A percentile compares a stretch with the other conserved stretches of the same genome.
These are phyloP conservation scores for Apostichopus californicus DNA, from an alignment of 35 echinoderm and acorn worm genomes.

Conservation along the genomic window DNA sequence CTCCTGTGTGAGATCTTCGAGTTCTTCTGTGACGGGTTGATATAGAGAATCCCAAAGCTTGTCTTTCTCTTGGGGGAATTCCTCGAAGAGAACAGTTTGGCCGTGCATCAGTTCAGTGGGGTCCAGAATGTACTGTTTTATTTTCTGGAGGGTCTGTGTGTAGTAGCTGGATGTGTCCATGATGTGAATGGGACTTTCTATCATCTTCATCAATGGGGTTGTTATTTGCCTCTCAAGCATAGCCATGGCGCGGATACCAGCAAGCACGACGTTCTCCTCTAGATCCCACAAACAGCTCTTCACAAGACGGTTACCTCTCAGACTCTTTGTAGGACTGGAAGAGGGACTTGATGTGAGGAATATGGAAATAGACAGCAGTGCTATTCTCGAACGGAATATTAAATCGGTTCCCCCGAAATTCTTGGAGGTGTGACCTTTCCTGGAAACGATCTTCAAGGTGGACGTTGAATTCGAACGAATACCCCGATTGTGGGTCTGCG, in stretches of 20 bases:
- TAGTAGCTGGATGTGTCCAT: slow-evolving; percentile 61
- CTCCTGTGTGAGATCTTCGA: slow-evolving; percentile 58
- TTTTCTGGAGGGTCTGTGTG: slow-evolving; percentile 46
- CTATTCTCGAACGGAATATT: slow-evolving; percentile 58
- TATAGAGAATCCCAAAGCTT: slow-evolving; percentile 58
- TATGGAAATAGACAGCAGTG: slow-evolving; percentile 55
- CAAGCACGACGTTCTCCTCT: slow-evolving; percentile 51
- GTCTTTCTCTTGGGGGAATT: slow-evolving; percentile 56
- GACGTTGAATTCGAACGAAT: slow-evolving; percentile 49
- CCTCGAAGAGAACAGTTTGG: slow-evolving; percentile 36
- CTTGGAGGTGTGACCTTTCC: slow-evolving; percentile 29
- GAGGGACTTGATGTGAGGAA: slow-evolving; percentile 42
- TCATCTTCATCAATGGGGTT: slow-evolving; percentile 70
- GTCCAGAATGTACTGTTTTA: slow-evolving; percentile 65
- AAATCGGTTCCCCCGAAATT: slow-evolving; percentile 68
- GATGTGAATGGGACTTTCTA: slow-evolving; percentile 56
- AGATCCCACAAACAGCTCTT: slow-evolving; percentile 60
- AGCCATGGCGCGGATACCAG: slow-evolving; percentile 67
- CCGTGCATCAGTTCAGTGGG: slow-evolving; percentile 61
- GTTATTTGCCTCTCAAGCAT: slow-evolving; percentile 70
- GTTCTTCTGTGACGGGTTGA: slow-evolving; percentile 46
- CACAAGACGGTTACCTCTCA: slow-evolving; percentile 60
- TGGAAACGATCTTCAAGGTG: slow-evolving; percentile 48
- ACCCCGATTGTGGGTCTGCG: slow-evolving; percentile 56
- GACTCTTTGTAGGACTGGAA: slow-evolving; percentile 35